A percentile compares a stretch with the other conserved stretches of the same genome.
Evolutionary conservation across 2,888 invertebrate species (phyloP).

Genomic region (Pterobdella sp.): DNA sequence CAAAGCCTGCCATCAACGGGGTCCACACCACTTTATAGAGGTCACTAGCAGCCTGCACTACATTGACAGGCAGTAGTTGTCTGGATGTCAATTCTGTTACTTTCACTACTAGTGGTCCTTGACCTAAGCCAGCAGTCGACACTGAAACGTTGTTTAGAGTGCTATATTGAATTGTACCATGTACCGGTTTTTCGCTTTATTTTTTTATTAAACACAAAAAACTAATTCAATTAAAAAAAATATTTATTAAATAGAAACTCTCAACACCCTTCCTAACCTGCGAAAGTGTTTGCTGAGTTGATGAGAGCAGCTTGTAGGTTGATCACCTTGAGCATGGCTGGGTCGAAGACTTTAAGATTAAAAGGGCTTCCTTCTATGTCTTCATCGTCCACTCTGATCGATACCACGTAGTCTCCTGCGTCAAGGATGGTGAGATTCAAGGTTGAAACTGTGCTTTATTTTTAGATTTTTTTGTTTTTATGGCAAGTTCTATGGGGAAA

Average conservation of each 20-base stretch:
- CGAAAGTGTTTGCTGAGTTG: conserved; percentile 55
- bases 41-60: conserved; percentile 59
- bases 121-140: conserved; percentile 69
- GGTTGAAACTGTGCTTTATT: too few relatives aligned
- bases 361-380: conserved; percentile 94
- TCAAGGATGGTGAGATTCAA: too few relatives aligned
- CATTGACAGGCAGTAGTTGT: conserved; percentile 61
- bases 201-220: background rate
- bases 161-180: too few relatives aligned
- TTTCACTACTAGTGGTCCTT: conserved; percentile 67
- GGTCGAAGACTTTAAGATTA: conserved; percentile 88
- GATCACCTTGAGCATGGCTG: conserved; percentile 68
- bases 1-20: conserved; percentile 57
- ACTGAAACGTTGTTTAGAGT: conserved; percentile 63
- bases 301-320: conserved; percentile 57
- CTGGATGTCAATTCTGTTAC: conserved; percentile 62
- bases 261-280: conserved; percentile 42
- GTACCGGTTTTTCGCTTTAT: background rate
- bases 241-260: too few relatives aligned
- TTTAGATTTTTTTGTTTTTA: too few relatives aligned
- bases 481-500: too few relatives aligned
- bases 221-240: too few relatives aligned
- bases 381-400: conserved; percentile 87
- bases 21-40: conserved; percentile 53
- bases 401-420: conserved; percentile 80